Percentiles rank a stretch among this genome's conserved stretches.
phyloP scores from a whole-genome alignment of 2,113 vertebrate species.

The human (Homo sapiens) region DNA sequence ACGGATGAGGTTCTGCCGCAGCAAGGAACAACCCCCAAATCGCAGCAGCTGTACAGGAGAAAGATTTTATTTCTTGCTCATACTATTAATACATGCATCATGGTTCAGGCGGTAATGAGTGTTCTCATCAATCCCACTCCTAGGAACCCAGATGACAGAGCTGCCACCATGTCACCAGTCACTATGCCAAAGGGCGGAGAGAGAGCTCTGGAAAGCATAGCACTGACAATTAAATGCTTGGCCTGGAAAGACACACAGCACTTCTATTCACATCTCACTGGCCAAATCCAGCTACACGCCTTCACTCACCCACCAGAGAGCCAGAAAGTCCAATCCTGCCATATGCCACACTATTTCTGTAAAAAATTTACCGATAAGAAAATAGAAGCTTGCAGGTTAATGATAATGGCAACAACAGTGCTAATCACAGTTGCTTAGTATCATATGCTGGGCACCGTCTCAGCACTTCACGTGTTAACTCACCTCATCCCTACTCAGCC shows the following conservation, averaged over 20 bases:
- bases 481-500: background rate
- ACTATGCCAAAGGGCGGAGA: background rate
- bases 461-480: rapidly evolving
- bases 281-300: background rate
- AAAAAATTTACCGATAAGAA: background rate
- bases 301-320: background rate
- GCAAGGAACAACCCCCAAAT: background rate
- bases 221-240: background rate
- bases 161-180: background rate
- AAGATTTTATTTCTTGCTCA: background rate
- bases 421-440: rapidly evolving
- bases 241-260: background rate
- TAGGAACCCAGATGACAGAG: background rate
- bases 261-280: background rate
- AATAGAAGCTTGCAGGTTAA: background rate
- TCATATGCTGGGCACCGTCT: background rate
- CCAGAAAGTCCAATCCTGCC: background rate
- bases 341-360: rapidly evolving
- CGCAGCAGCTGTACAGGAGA: background rate
- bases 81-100: rapidly evolving
- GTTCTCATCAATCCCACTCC: background rate
- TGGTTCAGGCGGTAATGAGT: background rate
- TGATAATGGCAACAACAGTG: too few relatives aligned
- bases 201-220: background rate
- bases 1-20: rapidly evolving